A percentile compares a stretch with the other conserved stretches of the same genome.
These are phyloP conservation scores for Cheirogaleus medius DNA, from an alignment of 2,113 vertebrate species.

Conservation along the genomic window DNA sequence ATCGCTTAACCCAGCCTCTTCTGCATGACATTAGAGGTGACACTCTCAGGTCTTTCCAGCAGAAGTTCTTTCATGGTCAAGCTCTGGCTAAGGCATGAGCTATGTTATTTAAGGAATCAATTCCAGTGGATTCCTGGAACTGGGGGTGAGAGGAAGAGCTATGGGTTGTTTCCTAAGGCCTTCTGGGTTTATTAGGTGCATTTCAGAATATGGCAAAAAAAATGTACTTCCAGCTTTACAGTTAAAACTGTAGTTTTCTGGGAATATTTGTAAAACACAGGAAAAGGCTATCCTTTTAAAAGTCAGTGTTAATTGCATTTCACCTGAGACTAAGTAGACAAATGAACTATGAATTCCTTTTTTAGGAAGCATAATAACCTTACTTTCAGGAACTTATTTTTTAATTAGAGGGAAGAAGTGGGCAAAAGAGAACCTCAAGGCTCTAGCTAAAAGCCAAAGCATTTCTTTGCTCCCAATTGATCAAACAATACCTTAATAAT, in stretches of 20 bases:
- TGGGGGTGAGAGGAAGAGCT: neutral
- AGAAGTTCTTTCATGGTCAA: neutral
- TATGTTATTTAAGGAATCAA: neutral
- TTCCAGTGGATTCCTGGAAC: neutral
- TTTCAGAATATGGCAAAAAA: neutral
- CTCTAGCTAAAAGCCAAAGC: neutral
- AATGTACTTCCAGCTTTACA: neutral
- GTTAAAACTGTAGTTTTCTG: neutral
- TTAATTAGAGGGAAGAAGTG: neutral
- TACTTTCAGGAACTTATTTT: neutral
- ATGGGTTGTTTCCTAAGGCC: neutral
- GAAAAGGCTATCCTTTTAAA: neutral
- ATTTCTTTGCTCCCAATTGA: neutral
- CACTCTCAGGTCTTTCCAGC: neutral
- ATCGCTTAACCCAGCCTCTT: neutral
- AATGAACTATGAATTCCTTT: neutral
- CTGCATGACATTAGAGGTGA: neutral
- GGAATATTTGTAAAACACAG: neutral
- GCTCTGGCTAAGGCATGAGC: neutral
- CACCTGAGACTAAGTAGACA: neutral
- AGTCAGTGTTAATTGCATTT: neutral
- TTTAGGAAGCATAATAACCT: neutral
- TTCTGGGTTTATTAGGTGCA: neutral
- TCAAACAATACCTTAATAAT: neutral
- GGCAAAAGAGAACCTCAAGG: neutral